These are phyloP conservation scores for Ptychochromis oligacanthus DNA, from an alignment of 2,113 vertebrate species.

Conservation along the genomic window DNA sequence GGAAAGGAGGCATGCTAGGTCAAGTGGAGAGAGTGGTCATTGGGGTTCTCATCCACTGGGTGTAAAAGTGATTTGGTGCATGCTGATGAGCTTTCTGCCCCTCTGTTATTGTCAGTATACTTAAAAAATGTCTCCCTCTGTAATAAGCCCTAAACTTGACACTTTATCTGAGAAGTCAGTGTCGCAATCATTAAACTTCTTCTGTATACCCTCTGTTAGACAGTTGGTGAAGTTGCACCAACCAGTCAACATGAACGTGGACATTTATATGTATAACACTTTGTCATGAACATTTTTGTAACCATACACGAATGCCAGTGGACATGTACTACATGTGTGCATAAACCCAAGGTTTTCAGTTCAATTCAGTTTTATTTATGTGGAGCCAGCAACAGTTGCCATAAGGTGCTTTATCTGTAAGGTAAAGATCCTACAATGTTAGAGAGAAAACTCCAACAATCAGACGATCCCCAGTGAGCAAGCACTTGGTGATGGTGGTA, in stretches of 20 bases:
- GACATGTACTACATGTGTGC: neutral
- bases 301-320: neutral
- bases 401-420: too few species aligned
- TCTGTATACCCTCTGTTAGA: neutral
- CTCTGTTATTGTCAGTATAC: neutral
- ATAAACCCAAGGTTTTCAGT: neutral
- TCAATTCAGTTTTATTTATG: too few species aligned
- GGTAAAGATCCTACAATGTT: too few species aligned
- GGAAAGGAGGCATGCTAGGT: slow-evolving; percentile 13
- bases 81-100: slow-evolving; percentile 27
- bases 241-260: too few species aligned
- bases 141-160: neutral
- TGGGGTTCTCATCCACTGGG: slow-evolving; percentile 15
- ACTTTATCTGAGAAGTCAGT: neutral
- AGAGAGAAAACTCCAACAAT: too few species aligned
- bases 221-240: too few species aligned
- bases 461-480: too few species aligned
- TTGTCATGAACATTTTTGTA: neutral
- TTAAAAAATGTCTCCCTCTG: neutral
- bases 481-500: too few species aligned
- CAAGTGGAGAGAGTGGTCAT: slow-evolving; percentile 39
- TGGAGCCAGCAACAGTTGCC: too few species aligned
- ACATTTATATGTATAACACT: neutral
- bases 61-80: slow-evolving; percentile 13
- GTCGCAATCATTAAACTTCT: neutral